Percentiles rank a stretch among this genome's conserved stretches.
Conservation (phyloP, 2,888 invertebrate genomes). For the Germaria angustata region DNA sequence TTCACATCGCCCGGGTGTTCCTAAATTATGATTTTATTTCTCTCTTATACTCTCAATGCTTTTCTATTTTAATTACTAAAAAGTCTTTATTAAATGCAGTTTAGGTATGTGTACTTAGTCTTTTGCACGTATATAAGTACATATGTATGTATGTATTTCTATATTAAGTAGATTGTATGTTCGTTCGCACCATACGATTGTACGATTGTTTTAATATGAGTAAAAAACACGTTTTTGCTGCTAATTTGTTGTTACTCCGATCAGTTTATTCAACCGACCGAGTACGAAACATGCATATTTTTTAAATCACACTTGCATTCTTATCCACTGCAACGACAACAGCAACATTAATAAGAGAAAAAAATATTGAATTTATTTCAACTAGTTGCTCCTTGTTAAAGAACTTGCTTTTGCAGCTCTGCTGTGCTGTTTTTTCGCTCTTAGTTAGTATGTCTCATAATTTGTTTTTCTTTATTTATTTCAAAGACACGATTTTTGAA, state of each 20-base stretch:
- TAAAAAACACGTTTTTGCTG: slow-evolving; percentile 50
- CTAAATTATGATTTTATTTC: background rate
- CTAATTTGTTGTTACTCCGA: slow-evolving; percentile 33
- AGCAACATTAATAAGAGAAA: slow-evolving; percentile 22
- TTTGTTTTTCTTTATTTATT: slow-evolving; percentile 14
- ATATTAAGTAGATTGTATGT: background rate
- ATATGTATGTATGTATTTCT: background rate
- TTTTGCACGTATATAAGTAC: background rate
- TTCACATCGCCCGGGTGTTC: background rate
- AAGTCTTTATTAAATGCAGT: background rate
- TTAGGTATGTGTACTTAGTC: background rate
- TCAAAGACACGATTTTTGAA: slow-evolving; percentile 58
- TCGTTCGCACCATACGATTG: slow-evolving; percentile 19
- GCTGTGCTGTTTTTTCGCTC: slow-evolving; percentile 18
- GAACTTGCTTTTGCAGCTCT: slow-evolving; percentile 57
- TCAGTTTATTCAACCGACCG: slow-evolving; percentile 51
- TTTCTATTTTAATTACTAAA: background rate
- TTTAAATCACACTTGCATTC: slow-evolving; percentile 48
- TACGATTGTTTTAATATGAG: slow-evolving; percentile 36
- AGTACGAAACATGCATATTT: slow-evolving; percentile 22
- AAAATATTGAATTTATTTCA: slow-evolving; percentile 42
- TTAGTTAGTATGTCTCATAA: slow-evolving; percentile 27
- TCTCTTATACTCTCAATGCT: background rate
- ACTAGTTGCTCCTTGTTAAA: slow-evolving; percentile 65
- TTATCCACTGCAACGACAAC: slow-evolving; percentile 9